Evolutionary conservation across 2,113 vertebrate genomes (phyloP).

Genomic region (Azemiops feae): DNA sequence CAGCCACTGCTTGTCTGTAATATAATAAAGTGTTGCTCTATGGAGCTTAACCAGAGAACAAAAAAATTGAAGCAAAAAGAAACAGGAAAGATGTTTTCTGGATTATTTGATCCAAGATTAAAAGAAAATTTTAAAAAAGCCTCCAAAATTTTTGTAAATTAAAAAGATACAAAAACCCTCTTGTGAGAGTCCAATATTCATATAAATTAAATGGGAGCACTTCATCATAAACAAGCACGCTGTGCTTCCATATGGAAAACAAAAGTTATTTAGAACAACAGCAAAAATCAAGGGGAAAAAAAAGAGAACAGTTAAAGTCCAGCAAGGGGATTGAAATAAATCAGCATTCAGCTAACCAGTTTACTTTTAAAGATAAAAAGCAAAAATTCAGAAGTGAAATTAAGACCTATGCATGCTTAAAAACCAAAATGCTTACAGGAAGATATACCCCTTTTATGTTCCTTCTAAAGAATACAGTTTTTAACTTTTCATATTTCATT

Average conservation of each 20-base stretch:
- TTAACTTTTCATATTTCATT: not conserved
- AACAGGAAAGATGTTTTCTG: not conserved
- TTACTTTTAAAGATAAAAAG: not conserved
- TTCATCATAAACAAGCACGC: not conserved
- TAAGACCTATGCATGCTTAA: not conserved
- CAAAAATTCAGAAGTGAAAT: not conserved
- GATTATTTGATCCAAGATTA: not conserved
- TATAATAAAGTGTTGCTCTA: not conserved
- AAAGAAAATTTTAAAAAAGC: not conserved
- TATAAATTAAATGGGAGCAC: not conserved
- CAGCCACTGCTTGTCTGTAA: not conserved
- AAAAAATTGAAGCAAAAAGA: not conserved
- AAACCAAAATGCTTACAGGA: not conserved
- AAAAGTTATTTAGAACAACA: not conserved
- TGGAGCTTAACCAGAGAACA: not conserved
- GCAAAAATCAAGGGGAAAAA: not conserved
- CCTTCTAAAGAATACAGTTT: not conserved
- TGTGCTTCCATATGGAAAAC: not conserved
- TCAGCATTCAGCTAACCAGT: not conserved
- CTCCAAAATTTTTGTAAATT: not conserved
- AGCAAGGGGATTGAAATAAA: not conserved
- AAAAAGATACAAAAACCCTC: not conserved
- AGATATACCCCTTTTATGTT: not conserved
- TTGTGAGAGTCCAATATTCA: not conserved
- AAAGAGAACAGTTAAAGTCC: not conserved